Base-by-base conservation (phyloP, 1,140 invertebrate species). In the Thaumatotibia leucotreta region DNA sequence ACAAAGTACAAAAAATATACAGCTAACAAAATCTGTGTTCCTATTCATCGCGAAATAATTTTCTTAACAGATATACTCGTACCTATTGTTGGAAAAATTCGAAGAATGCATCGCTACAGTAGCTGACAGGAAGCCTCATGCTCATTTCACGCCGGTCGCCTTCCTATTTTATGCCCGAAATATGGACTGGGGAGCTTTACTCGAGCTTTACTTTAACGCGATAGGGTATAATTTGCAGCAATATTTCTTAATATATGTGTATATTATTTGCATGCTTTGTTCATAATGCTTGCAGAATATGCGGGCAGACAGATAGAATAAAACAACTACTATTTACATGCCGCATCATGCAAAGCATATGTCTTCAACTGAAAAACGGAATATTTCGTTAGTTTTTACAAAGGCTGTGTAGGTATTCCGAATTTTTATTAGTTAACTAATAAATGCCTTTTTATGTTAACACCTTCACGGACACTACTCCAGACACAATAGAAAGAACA, bases 151-250 rank as follows among this genome's bases (percentile, higher is more conserved):
- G 79, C 77, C 76, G 73, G 72, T 73, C 80, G 82, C 84, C 81
- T 79, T 84, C 80, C 80, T 80, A 87, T 85, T 84, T 85, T 84
- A 85, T 80, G 81, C 80, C 79, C 75, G 75, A 83, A 84, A 84
- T 83, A 79, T 75, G 69, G 66, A 66, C 69, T 67, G 27, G 63
- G 66, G 64, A 61, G 71, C 52, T 75, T 65, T 81, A 81, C 76
- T 82, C 73, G 75, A 64, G 69, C 75, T 80, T 80, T 84, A 75
- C 76, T 70, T 39, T 67, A 52, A 64, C 66, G 68, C 62, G 61
- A 67, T 14, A 14, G 35, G 35, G 35, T 39, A 14, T 39, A 39
- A 14, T 39, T 5, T 5, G 14, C 14, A 45, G 20, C 8, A 20
- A 8, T 4, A 39, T 39, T 20, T 45, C 6, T 45, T 45, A 45